Base-by-base conservation (phyloP, 2,888 invertebrate species). In the Zygaena filipendulae region DNA sequence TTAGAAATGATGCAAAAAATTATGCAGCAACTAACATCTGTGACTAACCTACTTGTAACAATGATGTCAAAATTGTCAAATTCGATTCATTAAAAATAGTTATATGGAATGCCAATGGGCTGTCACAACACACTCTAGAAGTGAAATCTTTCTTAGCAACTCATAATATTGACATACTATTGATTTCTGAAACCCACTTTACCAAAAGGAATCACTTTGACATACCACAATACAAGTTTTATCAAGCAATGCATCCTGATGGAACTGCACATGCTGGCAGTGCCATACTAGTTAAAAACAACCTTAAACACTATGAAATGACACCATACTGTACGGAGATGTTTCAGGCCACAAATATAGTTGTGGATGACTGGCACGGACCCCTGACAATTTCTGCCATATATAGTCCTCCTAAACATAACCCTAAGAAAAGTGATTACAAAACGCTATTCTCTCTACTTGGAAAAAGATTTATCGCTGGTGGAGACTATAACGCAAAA, bases 101-200 rank as follows among this genome's bases (percentile, higher is more conserved):
- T 4, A 13, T 29, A 16, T 33, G 29, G 27, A 32, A 32, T 24
- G 32, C 32, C 21, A 32, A 32, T 21, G 32, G 32, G 27, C 24
- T 32, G 11, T 32, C 25, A 25, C 21, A 30, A 13, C 33, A 33
- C 22, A 11, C 10, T 10, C 9, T 24, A 4, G 33, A 33, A 27
- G 26, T 33, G 18, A 11, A 30, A 10, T 7, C 7, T 16, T 16
- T 33, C 12, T 11, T 33, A 21, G 14, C 16, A 21, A 11, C n/a
- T 18, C 23, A 25, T 13, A 21, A 30, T 21, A 23, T 36, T 10
- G 35, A 36, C 10, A 26, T 36, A 3, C 9, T 39, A 8, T 9
- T 39, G 7, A 32, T 40, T 3, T 38, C 40, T 3, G 43, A 43
- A 32, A 45, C 40, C 4, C 40, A 42, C 20, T 40, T 43, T 10